phyloP scores from a whole-genome alignment of 2,113 vertebrate species.

The Balaenoptera acutorostrata region DNA sequence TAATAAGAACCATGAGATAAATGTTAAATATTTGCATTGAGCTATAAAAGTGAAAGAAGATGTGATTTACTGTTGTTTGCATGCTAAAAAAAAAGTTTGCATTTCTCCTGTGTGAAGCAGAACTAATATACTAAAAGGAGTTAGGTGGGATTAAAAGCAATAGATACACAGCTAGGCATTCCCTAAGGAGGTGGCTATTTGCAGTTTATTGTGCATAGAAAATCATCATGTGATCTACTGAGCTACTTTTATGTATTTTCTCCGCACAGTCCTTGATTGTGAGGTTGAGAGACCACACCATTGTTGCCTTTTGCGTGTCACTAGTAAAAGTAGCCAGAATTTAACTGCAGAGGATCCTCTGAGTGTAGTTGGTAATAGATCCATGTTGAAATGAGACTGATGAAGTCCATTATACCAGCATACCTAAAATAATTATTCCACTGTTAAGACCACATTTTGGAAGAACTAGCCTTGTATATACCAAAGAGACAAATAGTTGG shows the following conservation, averaged over 20 bases:
- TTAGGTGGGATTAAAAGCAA: neutral
- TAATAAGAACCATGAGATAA: neutral
- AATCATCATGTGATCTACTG: neutral
- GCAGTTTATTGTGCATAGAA: neutral
- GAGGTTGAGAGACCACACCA: neutral
- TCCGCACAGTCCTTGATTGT: neutral
- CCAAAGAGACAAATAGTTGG: neutral
- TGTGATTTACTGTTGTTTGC: neutral
- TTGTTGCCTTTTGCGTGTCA: neutral
- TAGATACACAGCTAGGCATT: neutral
- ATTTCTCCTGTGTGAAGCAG: neutral
- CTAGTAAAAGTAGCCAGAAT: constrained; percentile 19
- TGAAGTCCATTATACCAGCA: neutral
- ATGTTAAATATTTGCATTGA: constrained; percentile 23
- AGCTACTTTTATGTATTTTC: neutral
- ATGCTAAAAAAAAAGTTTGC: neutral
- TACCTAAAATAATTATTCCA: constrained; percentile 20
- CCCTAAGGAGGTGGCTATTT: neutral
- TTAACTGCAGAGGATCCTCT: neutral
- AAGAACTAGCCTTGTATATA: neutral
- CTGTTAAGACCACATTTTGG: neutral
- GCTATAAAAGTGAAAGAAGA: neutral
- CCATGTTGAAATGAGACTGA: constrained; percentile 7
- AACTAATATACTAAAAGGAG: neutral
- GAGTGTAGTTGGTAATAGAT: neutral